Conservation (phyloP, 1,140 invertebrate genomes). For the Drosophila ironensis region DNA sequence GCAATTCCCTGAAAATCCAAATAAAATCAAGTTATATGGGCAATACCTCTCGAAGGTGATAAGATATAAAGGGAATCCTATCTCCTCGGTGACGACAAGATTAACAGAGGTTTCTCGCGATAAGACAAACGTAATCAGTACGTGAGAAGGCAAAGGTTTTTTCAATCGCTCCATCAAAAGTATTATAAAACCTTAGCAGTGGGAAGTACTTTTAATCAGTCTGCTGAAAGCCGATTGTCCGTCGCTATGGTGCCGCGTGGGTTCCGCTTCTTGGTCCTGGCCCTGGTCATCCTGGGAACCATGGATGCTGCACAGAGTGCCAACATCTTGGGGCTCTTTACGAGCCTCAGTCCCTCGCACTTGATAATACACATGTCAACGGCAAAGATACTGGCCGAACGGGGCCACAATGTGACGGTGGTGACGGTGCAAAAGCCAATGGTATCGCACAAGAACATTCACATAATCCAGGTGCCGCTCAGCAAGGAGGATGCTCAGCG, state of each 20-base stretch:
- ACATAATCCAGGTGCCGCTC: conserved; percentile 30
- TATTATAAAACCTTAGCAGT: neutral
- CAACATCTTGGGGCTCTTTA: conserved; percentile 46
- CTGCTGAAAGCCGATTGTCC: neutral
- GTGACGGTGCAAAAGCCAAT: conserved; percentile 20
- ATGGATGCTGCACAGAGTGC: conserved; percentile 5
- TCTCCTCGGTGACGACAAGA: neutral
- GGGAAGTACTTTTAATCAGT: neutral
- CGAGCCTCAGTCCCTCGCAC: conserved; percentile 43
- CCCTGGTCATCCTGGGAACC: neutral
- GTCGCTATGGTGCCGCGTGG: neutral
- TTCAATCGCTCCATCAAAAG: neutral
- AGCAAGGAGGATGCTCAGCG: conserved; percentile 1
- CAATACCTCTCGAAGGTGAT: no score
- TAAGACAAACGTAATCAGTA: neutral
- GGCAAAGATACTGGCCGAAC: conserved; percentile 26
- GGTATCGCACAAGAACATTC: conserved; percentile 25
- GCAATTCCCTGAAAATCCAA: conserved; percentile 86
- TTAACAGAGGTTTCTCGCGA: neutral
- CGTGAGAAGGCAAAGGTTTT: neutral
- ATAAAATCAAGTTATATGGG: no score
- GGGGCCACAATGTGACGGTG: conserved; percentile 52
- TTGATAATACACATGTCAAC: conserved; percentile 48
- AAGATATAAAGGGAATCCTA: neutral
- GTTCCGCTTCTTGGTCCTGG: neutral